These are phyloP conservation scores for Nebria ingens DNA, from an alignment of 1,140 invertebrate species.

Conservation along the genomic window DNA sequence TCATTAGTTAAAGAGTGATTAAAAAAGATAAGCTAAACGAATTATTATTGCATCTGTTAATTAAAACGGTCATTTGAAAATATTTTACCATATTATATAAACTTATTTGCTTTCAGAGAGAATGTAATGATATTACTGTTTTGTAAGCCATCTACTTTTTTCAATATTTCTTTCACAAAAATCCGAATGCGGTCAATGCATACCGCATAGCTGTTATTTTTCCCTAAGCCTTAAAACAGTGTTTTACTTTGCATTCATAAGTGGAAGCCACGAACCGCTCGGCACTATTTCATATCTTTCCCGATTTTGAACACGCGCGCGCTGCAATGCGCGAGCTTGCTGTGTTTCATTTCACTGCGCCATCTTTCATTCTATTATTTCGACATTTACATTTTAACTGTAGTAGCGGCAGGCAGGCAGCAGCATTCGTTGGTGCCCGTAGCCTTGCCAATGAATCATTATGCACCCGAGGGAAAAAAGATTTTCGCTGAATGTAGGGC, in stretches of 20 bases:
- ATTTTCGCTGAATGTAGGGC: neutral
- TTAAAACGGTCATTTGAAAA: no score
- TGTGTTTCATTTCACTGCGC: slow-evolving; percentile 30
- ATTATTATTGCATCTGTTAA: no score
- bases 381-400: slow-evolving; percentile 19
- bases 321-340: no score
- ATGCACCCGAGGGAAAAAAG: neutral
- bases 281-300: slow-evolving; percentile 29
- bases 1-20: no score
- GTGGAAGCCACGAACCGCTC: slow-evolving; percentile 20
- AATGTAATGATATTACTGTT: no score
- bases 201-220: slow-evolving; percentile 11
- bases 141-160: no score
- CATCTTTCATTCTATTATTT: slow-evolving; percentile 32
- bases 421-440: neutral
- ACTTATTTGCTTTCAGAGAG: no score
- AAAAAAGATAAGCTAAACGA: no score
- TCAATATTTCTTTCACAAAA: no score
- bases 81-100: no score
- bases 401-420: no score
- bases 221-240: slow-evolving; percentile 14
- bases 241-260: slow-evolving; percentile 32
- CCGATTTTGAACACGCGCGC: slow-evolving; percentile 26
- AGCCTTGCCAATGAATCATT: neutral
- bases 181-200: no score